Evolutionary conservation across 1,140 invertebrate genomes (phyloP).

Genomic region (Cydia amplana): DNA sequence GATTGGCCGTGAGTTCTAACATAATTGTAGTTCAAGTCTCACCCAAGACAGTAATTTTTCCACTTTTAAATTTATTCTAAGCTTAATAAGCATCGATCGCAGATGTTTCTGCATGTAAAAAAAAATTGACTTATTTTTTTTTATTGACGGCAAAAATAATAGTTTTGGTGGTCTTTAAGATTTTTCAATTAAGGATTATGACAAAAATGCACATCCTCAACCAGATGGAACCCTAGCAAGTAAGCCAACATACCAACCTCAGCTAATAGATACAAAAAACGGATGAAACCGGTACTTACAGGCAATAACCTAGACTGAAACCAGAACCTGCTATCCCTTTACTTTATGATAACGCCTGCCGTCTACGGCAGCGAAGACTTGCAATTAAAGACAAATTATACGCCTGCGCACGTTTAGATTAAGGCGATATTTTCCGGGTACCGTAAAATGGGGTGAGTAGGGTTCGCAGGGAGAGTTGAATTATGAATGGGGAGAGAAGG

Average conservation of each 20-base stretch:
- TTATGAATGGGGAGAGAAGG: too few relatives aligned
- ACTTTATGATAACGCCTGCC: slow-evolving; percentile 21
- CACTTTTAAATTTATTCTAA: too few relatives aligned
- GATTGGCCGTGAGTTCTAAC: too few relatives aligned
- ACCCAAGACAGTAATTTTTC: too few relatives aligned
- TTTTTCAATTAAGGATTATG: not conserved
- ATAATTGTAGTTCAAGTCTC: too few relatives aligned
- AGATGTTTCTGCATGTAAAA: too few relatives aligned
- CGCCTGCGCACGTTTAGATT: slow-evolving; percentile 9
- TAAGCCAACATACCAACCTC: slow-evolving; percentile 18
- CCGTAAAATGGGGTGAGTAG: too few relatives aligned
- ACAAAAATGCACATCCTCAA: not conserved
- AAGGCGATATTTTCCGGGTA: slow-evolving; percentile 5
- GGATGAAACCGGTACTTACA: slow-evolving; percentile 25
- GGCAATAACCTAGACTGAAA: slow-evolving; percentile 20
- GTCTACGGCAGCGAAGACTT: not conserved
- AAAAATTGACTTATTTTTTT: too few relatives aligned
- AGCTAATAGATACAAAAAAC: slow-evolving; percentile 27
- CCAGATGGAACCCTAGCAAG: not conserved
- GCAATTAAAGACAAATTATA: slow-evolving; percentile 31
- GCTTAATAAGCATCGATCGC: too few relatives aligned
- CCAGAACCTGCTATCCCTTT: slow-evolving; percentile 18
- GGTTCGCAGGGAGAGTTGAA: too few relatives aligned
- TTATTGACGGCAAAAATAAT: not conserved
- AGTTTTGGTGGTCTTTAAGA: not conserved